phyloP scores from a whole-genome alignment of 1,140 invertebrate species.

The Bathynomus jamesi region DNA sequence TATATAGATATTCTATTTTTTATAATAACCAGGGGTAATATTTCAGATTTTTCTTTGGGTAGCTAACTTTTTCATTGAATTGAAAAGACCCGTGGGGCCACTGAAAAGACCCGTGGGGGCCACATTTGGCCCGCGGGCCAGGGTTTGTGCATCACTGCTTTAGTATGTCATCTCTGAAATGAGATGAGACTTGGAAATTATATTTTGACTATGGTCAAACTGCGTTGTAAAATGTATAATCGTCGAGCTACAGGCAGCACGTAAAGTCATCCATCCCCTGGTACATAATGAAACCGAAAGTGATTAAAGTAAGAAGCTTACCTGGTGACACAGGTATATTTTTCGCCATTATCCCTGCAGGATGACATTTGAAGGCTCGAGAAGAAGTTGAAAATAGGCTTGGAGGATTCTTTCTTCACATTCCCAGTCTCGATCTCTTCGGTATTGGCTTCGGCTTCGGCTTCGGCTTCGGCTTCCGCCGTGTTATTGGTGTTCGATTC shows the following conservation, averaged over 20 bases:
- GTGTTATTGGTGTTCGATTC: background rate
- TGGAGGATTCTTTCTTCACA: background rate
- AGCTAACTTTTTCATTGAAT: too few relatives aligned
- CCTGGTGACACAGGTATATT: conserved; percentile 50
- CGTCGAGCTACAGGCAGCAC: conserved; percentile 3
- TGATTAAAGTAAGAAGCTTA: conserved; percentile 15
- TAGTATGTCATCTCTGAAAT: too few relatives aligned
- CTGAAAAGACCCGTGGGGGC: too few relatives aligned
- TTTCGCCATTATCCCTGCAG: conserved; percentile 50
- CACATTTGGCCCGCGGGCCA: too few relatives aligned
- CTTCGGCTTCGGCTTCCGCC: conserved; percentile 1
- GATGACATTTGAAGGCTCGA: conserved; percentile 44
- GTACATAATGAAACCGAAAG: conserved; percentile 15
- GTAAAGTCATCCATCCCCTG: conserved; percentile 11
- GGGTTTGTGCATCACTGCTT: too few relatives aligned
- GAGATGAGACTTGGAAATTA: background rate
- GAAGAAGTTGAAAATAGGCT: conserved; percentile 16
- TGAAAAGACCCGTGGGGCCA: too few relatives aligned
- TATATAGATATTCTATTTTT: too few relatives aligned
- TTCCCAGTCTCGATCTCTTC: background rate
- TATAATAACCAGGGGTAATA: too few relatives aligned
- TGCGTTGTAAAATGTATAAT: background rate
- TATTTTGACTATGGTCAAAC: background rate
- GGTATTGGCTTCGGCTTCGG: background rate
- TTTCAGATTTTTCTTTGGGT: too few relatives aligned